A percentile compares a stretch with the other conserved stretches of the same genome.
Conservation (phyloP, 2,797 vertebrate species). For the Carapus acus region DNA sequence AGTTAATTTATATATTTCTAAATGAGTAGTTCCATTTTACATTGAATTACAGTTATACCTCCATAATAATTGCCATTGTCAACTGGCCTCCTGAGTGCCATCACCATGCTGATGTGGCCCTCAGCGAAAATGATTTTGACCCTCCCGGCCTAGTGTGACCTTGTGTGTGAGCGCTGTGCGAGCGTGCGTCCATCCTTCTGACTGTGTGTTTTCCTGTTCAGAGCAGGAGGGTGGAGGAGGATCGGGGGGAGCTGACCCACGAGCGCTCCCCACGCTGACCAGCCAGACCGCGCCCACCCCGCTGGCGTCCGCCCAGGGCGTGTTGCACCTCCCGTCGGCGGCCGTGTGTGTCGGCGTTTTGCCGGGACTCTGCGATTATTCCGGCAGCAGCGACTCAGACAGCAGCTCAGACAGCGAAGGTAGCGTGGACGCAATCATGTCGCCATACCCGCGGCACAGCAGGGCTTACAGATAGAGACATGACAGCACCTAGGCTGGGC, state of each 20-base stretch:
- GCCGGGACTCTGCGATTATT: conserved; percentile 90
- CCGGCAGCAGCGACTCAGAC: conserved; percentile 95
- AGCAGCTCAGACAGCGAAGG: conserved; percentile 97
- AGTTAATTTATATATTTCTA: too few relatives aligned
- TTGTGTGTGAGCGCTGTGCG: too few relatives aligned
- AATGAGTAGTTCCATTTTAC: too few relatives aligned
- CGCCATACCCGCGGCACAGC: conserved; percentile 71
- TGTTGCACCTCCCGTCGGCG: conserved; percentile 86
- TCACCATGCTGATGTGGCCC: too few relatives aligned
- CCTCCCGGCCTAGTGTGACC: too few relatives aligned
- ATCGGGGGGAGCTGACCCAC: conserved; percentile 58
- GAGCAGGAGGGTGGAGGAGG: conserved; percentile 62
- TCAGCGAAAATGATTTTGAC: too few relatives aligned
- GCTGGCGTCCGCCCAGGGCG: conserved; percentile 40
- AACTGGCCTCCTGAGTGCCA: too few relatives aligned
- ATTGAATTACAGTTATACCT: too few relatives aligned
- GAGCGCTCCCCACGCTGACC: conserved; percentile 30
- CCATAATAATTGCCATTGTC: too few relatives aligned
- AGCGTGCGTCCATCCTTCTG: conserved; percentile 6
- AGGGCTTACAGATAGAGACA: conserved; percentile 71
- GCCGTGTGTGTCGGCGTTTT: conserved; percentile 94
- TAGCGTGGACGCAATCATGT: conserved; percentile 88
- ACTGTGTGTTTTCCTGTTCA: conserved; percentile 57
- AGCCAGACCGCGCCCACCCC: conserved; percentile 37
- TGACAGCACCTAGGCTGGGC: conserved; percentile 10